Conservation (phyloP, 2,797 vertebrate species). For the Sylvilagus floridanus region DNA sequence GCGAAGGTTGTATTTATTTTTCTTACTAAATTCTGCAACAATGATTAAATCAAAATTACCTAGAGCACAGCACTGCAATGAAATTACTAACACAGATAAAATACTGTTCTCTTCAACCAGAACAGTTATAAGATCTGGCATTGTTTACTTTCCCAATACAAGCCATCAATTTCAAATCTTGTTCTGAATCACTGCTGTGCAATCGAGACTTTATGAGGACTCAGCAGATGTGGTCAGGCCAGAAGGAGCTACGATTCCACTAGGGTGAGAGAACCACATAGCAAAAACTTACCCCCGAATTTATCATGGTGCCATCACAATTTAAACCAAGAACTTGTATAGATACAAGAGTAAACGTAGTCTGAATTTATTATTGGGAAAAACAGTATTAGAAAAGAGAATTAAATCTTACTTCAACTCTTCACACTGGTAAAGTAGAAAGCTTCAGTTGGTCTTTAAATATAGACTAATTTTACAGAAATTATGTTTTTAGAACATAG, state of each 20-base stretch:
- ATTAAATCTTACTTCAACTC: not conserved
- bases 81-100: conserved; percentile 29
- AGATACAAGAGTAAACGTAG: not conserved
- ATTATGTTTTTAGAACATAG: not conserved
- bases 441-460: not conserved
- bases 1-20: not conserved
- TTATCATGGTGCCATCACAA: not conserved
- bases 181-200: not conserved
- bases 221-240: not conserved
- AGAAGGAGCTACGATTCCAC: no score
- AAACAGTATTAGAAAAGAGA: not conserved
- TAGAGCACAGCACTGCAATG: not conserved
- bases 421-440: conserved; percentile 15
- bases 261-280: not conserved
- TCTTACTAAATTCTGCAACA: not conserved
- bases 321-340: not conserved
- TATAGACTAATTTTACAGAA: not conserved
- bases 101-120: not conserved
- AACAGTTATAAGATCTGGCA: not conserved
- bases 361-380: not conserved
- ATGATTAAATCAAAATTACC: conserved; percentile 15
- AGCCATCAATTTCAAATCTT: not conserved
- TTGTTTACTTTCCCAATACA: not conserved
- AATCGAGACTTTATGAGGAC: not conserved
- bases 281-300: not conserved